These are phyloP conservation scores for Mugil cephalus DNA, from an alignment of 2,113 vertebrate genomes.

Conservation along the genomic window DNA sequence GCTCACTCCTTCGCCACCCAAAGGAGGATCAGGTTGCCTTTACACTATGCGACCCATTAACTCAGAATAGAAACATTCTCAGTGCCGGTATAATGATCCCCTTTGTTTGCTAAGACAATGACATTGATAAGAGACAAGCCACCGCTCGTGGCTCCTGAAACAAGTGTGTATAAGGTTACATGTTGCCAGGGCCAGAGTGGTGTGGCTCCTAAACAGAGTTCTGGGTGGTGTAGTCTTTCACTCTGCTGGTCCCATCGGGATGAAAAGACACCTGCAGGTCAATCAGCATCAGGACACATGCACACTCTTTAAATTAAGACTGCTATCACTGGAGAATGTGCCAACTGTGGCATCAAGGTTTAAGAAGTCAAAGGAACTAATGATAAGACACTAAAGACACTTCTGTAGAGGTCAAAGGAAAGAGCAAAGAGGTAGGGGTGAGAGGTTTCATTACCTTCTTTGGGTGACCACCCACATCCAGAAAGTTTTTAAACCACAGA, in stretches of 20 bases:
- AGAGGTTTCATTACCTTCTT: conserved; percentile 1
- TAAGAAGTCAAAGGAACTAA: conserved; percentile 21
- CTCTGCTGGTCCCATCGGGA: conserved; percentile 46
- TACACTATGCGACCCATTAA: conserved; percentile 76
- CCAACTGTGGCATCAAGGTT: conserved; percentile 33
- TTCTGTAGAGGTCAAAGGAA: conserved; percentile 39
- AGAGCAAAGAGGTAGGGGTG: not conserved
- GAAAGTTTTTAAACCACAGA: not conserved
- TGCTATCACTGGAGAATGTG: conserved; percentile 33
- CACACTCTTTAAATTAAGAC: conserved; percentile 56
- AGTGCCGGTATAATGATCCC: conserved; percentile 73
- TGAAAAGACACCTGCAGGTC: conserved; percentile 55
- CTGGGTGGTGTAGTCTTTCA: conserved; percentile 47
- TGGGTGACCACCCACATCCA: conserved; percentile 26
- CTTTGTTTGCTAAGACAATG: conserved; percentile 82
- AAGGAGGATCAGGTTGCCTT: conserved; percentile 79
- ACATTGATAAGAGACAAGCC: conserved; percentile 75
- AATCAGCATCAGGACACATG: conserved; percentile 67
- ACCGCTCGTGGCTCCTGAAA: conserved; percentile 61
- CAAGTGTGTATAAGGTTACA: conserved; percentile 73
- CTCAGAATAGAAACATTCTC: conserved; percentile 83
- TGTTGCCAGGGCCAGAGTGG: conserved; percentile 31
- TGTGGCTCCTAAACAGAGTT: conserved; percentile 57
- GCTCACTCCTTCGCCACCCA: conserved; percentile 61
- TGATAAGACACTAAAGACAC: conserved; percentile 16